Percentiles rank a stretch among this genome's conserved stretches.
phyloP scores from a whole-genome alignment of 2,888 invertebrate genomes.

The Drosophila parthenogenetica region DNA sequence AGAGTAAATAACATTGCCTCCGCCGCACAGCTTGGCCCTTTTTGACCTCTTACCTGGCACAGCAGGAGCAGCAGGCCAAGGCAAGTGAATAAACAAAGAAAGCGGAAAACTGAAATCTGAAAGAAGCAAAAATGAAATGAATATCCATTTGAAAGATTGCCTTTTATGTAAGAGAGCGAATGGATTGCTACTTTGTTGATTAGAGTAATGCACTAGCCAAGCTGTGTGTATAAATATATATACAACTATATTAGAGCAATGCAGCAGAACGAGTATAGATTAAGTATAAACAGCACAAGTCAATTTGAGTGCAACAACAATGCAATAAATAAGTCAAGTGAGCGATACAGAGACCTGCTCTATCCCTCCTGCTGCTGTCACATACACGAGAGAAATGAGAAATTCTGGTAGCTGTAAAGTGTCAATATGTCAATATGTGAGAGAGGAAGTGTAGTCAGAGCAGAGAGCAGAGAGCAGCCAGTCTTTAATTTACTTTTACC shows the following conservation, averaged over 20 bases:
- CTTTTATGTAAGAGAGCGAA: constrained; percentile 42
- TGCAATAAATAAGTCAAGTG: constrained; percentile 36
- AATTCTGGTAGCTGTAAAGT: constrained; percentile 40
- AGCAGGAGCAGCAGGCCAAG: constrained; percentile 1
- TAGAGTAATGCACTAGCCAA: constrained; percentile 72
- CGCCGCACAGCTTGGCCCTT: constrained; percentile 20
- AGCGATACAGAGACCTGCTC: neutral
- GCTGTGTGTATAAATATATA: constrained; percentile 6
- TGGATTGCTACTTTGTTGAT: constrained; percentile 46
- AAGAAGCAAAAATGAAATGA: constrained; percentile 43
- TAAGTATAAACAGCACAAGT: constrained; percentile 67
- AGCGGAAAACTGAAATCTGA: constrained; percentile 28
- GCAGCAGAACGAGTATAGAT: constrained; percentile 37
- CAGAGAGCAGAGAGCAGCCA: constrained; percentile 4
- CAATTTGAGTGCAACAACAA: constrained; percentile 54
- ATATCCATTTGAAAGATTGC: constrained; percentile 74
- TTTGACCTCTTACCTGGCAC: constrained; percentile 32
- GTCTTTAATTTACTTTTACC: constrained; percentile 59
- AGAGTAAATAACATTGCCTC: constrained; percentile 11
- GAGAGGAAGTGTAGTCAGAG: neutral
- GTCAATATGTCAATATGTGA: constrained; percentile 62
- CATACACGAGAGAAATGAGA: constrained; percentile 5
- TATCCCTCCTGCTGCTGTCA: constrained; percentile 11
- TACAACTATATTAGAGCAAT: constrained; percentile 10
- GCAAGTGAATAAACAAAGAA: constrained; percentile 26